Percentiles rank a stretch among this genome's conserved stretches.
Conservation (phyloP, 2,797 vertebrate species). For the Siniperca undulata region DNA sequence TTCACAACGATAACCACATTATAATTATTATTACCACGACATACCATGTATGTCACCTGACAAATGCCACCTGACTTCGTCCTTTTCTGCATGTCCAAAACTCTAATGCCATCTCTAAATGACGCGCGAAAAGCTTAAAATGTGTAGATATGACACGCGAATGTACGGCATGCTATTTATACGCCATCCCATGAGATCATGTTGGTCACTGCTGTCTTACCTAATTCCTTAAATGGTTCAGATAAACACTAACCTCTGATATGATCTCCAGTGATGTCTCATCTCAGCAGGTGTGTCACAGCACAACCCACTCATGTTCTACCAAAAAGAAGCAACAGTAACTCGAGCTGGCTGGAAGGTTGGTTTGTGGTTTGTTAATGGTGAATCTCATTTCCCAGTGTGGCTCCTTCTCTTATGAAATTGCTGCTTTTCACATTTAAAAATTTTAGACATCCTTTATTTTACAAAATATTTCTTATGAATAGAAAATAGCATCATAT, state of each 20-base stretch:
- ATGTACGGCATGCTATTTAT: too few species aligned
- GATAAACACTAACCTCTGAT: constrained; percentile 3
- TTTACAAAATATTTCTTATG: neutral
- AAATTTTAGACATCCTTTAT: neutral
- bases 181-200: too few species aligned
- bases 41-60: too few species aligned
- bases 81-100: too few species aligned
- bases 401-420: neutral
- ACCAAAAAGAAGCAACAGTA: neutral
- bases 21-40: too few species aligned
- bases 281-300: neutral
- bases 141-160: too few species aligned
- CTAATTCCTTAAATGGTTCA: neutral
- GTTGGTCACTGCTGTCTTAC: neutral
- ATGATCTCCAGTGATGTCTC: neutral
- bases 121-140: too few species aligned
- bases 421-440: constrained; percentile 8
- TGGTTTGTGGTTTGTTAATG: neutral
- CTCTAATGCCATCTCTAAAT: too few species aligned
- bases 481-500: neutral
- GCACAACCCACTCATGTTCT: neutral
- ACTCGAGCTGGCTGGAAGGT: neutral
- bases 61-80: too few species aligned
- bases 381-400: neutral
- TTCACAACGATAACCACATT: too few species aligned